Evolutionary conservation across 2,888 invertebrate species (phyloP).

Genomic region (Julus scandinavius): DNA sequence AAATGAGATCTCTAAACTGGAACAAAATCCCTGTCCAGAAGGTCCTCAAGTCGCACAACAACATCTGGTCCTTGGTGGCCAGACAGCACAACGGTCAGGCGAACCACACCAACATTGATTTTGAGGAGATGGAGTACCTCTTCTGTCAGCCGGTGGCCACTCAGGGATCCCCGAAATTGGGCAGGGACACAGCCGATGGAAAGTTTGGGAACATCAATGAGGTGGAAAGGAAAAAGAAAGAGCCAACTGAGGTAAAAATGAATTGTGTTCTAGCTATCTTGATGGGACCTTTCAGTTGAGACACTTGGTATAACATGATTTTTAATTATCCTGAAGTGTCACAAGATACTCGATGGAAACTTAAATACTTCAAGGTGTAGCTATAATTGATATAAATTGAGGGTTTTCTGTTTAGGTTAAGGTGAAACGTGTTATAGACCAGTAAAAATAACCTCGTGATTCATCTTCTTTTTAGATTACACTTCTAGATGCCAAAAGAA

Average conservation of each 20-base stretch:
- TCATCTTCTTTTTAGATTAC: conserved; percentile 74
- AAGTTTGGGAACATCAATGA: conserved; percentile 65
- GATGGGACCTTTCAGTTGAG: neutral
- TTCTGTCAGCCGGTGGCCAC: conserved; percentile 79
- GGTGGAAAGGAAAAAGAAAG: conserved; percentile 74
- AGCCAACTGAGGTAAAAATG: conserved; percentile 77
- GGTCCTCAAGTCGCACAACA: conserved; percentile 69
- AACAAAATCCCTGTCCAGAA: conserved; percentile 94
- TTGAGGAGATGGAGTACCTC: conserved; percentile 92
- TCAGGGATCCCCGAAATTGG: conserved; percentile 71
- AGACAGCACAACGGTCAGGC: conserved; percentile 81
- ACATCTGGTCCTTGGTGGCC: conserved; percentile 93
- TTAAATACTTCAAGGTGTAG: neutral
- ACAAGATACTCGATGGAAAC: too few relatives aligned
- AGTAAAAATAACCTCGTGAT: neutral
- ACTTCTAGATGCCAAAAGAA: conserved; percentile 90
- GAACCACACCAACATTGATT: conserved; percentile 86
- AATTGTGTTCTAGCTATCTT: neutral
- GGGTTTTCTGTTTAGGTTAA: neutral
- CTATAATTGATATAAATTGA: neutral
- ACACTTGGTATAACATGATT: neutral
- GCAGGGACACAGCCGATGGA: conserved; percentile 50
- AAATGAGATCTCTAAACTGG: conserved; percentile 99
- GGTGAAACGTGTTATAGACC: neutral
- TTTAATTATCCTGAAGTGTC: too few relatives aligned